phyloP scores from a whole-genome alignment of 92 coral and sea anemone species.

The Phenganax subtilis region DNA sequence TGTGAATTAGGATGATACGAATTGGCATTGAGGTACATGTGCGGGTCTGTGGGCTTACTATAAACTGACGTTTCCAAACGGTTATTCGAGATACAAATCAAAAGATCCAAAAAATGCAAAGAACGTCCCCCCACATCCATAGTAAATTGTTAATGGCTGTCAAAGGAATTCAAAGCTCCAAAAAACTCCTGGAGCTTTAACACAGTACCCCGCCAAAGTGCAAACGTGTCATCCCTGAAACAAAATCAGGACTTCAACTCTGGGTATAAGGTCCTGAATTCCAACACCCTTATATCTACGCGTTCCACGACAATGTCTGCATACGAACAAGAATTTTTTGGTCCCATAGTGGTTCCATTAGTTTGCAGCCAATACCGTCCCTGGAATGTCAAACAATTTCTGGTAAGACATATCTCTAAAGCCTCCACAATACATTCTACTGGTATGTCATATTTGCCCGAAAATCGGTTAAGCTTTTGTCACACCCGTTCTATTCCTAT shows the following conservation, averaged over 20 bases:
- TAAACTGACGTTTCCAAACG: too few species aligned
- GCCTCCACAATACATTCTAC: conserved; percentile 12
- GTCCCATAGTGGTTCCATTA: conserved; percentile 20
- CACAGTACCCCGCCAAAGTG: conserved; percentile 4
- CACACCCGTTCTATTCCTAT: background rate
- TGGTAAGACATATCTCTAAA: conserved; percentile 5
- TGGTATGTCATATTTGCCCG: background rate
- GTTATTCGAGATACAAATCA: background rate
- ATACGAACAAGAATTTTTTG: conserved; percentile 19
- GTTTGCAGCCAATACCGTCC: conserved; percentile 5
- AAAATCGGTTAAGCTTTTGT: too few species aligned
- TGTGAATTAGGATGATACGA: too few species aligned
- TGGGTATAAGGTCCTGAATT: background rate
- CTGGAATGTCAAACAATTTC: background rate
- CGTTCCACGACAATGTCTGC: conserved; percentile 18
- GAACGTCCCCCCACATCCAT: conserved; percentile 1
- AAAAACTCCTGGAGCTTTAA: background rate
- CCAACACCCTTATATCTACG: background rate
- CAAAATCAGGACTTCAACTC: conserved; percentile 3
- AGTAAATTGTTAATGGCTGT: conserved; percentile 1
- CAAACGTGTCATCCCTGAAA: conserved; percentile 13
- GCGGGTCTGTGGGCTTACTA: too few species aligned
- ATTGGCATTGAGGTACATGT: too few species aligned
- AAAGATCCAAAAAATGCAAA: conserved; percentile 18
- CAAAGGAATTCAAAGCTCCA: background rate